A percentile compares a stretch with the other conserved stretches of the same genome.
phyloP scores from a whole-genome alignment of 2,888 invertebrate genomes.

The Pammene fasciana region DNA sequence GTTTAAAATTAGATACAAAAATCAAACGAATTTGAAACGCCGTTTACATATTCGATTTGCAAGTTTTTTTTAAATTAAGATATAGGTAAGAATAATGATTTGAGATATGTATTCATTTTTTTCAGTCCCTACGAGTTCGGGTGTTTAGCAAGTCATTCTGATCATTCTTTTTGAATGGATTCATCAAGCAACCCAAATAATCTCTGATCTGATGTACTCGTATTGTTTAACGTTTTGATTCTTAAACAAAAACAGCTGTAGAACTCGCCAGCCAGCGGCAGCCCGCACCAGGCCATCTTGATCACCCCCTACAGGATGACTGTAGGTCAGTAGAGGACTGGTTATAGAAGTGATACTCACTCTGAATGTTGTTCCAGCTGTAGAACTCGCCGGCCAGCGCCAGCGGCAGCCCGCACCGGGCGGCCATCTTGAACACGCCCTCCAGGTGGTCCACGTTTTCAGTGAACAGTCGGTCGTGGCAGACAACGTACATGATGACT shows the following conservation, averaged over 20 bases:
- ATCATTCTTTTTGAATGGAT: no score
- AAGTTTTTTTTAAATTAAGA: no score
- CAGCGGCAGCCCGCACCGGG: slow-evolving; percentile 52
- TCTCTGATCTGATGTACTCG: no score
- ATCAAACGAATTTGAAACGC: no score
- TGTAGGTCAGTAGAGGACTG: background rate
- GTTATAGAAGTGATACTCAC: slow-evolving; percentile 56
- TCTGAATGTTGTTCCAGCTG: slow-evolving; percentile 65
- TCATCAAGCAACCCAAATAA: no score
- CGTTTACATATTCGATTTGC: no score
- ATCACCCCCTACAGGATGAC: background rate
- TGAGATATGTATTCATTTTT: no score
- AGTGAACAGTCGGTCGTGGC: slow-evolving; percentile 44
- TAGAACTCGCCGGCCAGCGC: slow-evolving; percentile 70
- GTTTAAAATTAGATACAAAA: background rate
- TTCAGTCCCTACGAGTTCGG: no score
- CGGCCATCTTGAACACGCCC: background rate
- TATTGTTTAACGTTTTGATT: no score
- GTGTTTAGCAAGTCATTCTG: no score
- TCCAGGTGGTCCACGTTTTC: background rate
- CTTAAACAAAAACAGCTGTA: no score
- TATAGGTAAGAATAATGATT: no score
- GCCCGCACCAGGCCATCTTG: background rate
- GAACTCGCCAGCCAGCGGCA: background rate
- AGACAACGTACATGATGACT: slow-evolving; percentile 50